phyloP scores from a whole-genome alignment of 2,797 vertebrate species.

The Microhierax caerulescens region DNA sequence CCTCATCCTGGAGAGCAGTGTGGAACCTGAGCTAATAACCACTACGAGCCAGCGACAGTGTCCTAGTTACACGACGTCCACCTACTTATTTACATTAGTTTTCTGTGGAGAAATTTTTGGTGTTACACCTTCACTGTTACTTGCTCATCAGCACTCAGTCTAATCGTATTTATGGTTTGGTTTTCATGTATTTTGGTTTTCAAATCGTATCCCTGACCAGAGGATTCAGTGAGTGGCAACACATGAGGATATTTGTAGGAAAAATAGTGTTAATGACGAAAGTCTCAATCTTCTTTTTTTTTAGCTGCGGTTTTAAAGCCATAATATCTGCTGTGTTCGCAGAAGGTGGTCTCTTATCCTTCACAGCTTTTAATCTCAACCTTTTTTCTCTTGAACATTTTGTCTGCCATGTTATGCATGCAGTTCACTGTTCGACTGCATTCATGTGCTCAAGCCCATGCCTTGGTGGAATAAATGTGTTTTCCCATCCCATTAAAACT shows the following conservation, averaged over 20 bases:
- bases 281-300: neutral
- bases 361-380: slow-evolving; percentile 10
- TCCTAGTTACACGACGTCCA: neutral
- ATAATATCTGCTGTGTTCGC: neutral
- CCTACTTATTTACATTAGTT: neutral
- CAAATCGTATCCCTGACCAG: neutral
- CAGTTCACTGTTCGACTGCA: slow-evolving; percentile 59
- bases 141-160: neutral
- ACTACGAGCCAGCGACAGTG: slow-evolving; percentile 31
- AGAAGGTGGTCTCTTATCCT: neutral
- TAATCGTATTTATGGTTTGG: slow-evolving; percentile 5
- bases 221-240: neutral
- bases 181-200: neutral
- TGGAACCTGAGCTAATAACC: slow-evolving; percentile 44
- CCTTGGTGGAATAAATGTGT: slow-evolving; percentile 62
- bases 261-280: neutral
- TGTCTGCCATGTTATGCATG: slow-evolving; percentile 42
- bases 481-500: slow-evolving; percentile 60
- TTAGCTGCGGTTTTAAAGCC: slow-evolving; percentile 51
- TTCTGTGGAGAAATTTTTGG: slow-evolving; percentile 18
- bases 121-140: neutral
- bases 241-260: neutral
- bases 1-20: slow-evolving; percentile 47
- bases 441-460: slow-evolving; percentile 13
- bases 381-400: slow-evolving; percentile 53